Percentiles rank a stretch among this genome's conserved stretches.
Evolutionary conservation across 2,888 invertebrate genomes (phyloP).

Genomic region (Teinopalpus imperialis): DNA sequence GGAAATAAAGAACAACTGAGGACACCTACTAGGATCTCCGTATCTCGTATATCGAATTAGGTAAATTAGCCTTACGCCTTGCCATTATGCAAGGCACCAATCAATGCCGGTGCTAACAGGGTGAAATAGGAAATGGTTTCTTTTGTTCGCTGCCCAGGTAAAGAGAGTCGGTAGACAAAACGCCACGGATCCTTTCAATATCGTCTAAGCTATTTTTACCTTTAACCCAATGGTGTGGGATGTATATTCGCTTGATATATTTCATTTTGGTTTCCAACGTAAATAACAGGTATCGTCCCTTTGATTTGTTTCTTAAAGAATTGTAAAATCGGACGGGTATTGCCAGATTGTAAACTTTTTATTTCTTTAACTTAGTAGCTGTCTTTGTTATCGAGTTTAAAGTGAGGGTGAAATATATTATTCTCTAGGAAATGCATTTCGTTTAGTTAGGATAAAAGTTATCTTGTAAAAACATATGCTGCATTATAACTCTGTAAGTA

Average conservation of each 20-base stretch:
- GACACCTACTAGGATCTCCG: background rate
- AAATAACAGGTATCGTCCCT: conserved; percentile 27
- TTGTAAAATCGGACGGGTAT: conserved; percentile 23
- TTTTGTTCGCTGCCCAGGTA: conserved; percentile 32
- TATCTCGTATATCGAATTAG: conserved; percentile 25
- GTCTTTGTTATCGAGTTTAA: conserved; percentile 17
- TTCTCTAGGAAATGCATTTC: conserved; percentile 8
- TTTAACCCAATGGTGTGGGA: background rate
- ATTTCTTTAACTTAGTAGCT: conserved; percentile 22
- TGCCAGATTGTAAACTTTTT: conserved; percentile 26
- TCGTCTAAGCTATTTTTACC: background rate
- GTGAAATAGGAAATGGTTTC: conserved; percentile 32
- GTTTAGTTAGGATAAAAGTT: conserved; percentile 13
- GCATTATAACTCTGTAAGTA: too few species aligned
- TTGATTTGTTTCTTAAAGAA: conserved; percentile 27
- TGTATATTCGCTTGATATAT: background rate
- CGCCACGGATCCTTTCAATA: background rate
- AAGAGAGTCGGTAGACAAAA: conserved; percentile 21
- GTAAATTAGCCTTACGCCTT: conserved; percentile 23
- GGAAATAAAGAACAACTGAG: background rate
- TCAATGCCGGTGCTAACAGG: conserved; percentile 34
- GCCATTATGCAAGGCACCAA: conserved; percentile 26
- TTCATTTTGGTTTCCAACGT: conserved; percentile 9
- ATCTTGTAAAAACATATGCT: conserved; percentile 12
- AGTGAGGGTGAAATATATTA: conserved; percentile 7